Evolutionary conservation across 1,140 invertebrate species (phyloP), one percentile per base, ranked within the genome.

Genomic region (Maconellicoccus hirsutus): DNA sequence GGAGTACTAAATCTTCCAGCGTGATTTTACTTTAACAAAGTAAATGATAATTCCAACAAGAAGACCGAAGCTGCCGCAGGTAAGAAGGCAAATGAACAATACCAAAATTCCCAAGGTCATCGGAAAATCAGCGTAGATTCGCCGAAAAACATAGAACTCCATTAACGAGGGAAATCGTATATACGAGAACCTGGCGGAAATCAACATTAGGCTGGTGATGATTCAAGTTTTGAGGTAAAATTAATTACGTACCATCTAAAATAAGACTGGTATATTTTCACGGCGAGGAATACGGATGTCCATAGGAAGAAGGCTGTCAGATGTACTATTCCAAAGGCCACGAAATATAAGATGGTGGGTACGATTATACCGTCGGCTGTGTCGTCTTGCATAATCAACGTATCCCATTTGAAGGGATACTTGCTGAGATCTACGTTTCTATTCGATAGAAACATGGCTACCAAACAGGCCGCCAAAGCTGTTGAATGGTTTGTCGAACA

Each of bases 391-490:
- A 66, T 10, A 25, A 66, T 25, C 4, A 25, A 14, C 25, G 61
- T 66, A 66, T 66, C 61, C 25, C 8, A 25, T 66, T 66, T 26
- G 25, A 23, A 23, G 22, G 25, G 61, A 66, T 25, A 23, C 10
- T 23, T 66, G 21, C 21, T 66, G 14, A 66, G 16, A 8, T 12
- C 7, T 3, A 66, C 7, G 19, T 66, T 25, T 26, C 61, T 66
- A 19, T 99, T 98, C 80, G 98, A 99, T 81, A 85, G 98, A 70
- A 99, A 98, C 82, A 91, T 98, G 83, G 97, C 94, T 72, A 98
- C 96, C 0, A 99, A 99, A 82, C 92, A 98, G 89, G 96, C 93
- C 6, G 88, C 94, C 66, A 98, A 97, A 80, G 91, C 91, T 22
- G 88, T 93, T 0, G 89, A 93, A 75, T 96, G 93, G 91, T 84